Evolutionary conservation across 2,797 vertebrate genomes (phyloP), one percentile per base, ranked within the genome.

Genomic region (Alectoris magna): DNA sequence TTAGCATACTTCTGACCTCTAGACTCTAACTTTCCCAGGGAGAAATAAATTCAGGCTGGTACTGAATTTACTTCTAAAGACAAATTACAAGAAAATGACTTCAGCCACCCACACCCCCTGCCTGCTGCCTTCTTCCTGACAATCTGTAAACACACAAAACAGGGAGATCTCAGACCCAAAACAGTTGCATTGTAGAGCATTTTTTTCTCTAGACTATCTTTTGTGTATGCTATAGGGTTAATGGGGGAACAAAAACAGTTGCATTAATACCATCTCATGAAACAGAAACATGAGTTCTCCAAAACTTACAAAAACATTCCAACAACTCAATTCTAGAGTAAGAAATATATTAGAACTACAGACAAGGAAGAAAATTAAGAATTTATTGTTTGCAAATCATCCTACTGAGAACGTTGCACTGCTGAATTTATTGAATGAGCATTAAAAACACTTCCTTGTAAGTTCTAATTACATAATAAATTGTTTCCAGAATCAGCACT

Each of bases 391-490:
- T 89, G 81, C 10, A 88, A 87, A 84, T 94, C 44, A 89, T 71
- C 90, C 56, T 84, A 93, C 34, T 75, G 70, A 81, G 59, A 64
- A 90, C 53, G 48, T 48, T 84, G 43, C 68, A 34, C 86, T 78
- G 24, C 10, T 78, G 22, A 27, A 16, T 74, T 96, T 95, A 93
- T 92, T 95, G 94, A 96, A 94, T 58, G 80, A 93, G 48, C 48
- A 90, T 83, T 95, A 94, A 96, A 96, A 13, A 9, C 24, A 73
- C 55, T 87, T 94, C 66, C 82, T 94, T 93, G 60, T 81, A 62
- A 80, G 70, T 94, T 96, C 88, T 95, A 97, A 97, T 78, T 96
- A 69, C 11, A 60, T 49, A 85, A 90, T 95, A 95, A 96, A 96
- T 95, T 92, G 67, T 95, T 97, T 97, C 58, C 67, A 90, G 76